Evolutionary conservation across 64 coral and sea anemone species (phyloP).

Genomic region (Stichodactyla mertensii): DNA sequence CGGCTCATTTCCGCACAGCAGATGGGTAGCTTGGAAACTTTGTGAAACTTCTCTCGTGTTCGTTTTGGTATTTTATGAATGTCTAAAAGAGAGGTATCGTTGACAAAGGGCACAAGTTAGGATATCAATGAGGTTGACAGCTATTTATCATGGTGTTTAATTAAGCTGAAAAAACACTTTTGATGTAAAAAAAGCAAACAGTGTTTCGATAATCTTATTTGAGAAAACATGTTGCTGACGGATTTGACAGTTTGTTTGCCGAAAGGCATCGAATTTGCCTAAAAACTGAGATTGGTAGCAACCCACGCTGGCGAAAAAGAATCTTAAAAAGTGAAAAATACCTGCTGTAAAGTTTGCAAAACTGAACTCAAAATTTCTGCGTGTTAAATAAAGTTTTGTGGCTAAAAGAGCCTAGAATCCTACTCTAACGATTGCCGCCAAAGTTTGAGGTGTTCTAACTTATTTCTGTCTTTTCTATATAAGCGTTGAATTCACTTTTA

Average conservation of each 20-base stretch:
- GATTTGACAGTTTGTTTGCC: neutral
- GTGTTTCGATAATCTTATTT: neutral
- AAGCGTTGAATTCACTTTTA: no score
- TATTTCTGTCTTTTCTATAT: no score
- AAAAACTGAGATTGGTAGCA: neutral
- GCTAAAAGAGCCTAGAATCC: no score
- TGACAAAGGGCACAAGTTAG: neutral
- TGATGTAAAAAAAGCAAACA: neutral
- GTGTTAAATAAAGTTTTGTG: no score
- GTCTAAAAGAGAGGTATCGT: neutral
- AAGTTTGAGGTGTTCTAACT: no score
- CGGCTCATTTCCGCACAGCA: neutral
- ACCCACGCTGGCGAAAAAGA: neutral
- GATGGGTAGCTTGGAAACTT: neutral
- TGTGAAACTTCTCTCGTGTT: neutral
- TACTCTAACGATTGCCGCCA: no score
- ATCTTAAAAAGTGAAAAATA: neutral
- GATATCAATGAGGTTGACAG: neutral
- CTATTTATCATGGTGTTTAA: neutral
- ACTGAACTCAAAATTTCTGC: neutral
- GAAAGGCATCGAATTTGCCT: neutral
- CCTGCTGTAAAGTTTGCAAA: neutral
- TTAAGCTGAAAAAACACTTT: neutral
- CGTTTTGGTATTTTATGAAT: conserved; percentile 7
- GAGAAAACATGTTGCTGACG: neutral